phyloP scores from a whole-genome alignment of 2,113 vertebrate species.

The Euleptes europaea region DNA sequence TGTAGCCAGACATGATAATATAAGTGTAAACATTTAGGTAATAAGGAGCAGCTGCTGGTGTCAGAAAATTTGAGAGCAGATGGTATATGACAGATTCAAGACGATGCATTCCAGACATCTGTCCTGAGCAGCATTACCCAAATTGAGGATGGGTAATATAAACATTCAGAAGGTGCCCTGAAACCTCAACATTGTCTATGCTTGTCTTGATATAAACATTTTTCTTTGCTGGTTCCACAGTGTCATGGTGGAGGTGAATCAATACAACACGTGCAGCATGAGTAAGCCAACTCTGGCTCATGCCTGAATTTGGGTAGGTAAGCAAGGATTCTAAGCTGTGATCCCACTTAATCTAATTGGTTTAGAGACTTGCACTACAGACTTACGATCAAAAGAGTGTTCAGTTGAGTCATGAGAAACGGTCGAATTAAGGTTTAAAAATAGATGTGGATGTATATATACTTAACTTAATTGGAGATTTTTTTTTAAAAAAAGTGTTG shows the following conservation, averaged over 20 bases:
- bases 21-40: constrained; percentile 23
- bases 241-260: background rate
- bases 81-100: constrained; percentile 47
- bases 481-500: background rate
- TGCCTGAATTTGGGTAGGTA: constrained; percentile 7
- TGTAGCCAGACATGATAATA: constrained; percentile 34
- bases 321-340: background rate
- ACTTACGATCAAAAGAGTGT: background rate
- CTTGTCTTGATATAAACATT: background rate
- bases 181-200: constrained; percentile 6
- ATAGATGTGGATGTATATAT: background rate
- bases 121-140: constrained; percentile 38
- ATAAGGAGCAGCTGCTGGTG: constrained; percentile 38
- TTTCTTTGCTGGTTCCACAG: too few relatives aligned
- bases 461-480: background rate
- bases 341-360: background rate
- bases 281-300: background rate
- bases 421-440: background rate
- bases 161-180: background rate
- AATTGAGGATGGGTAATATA: background rate
- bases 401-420: background rate
- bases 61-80: constrained; percentile 64
- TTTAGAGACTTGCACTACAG: background rate
- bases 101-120: constrained; percentile 51
- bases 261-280: accelerated